Evolutionary conservation across 2,113 vertebrate species (phyloP), one percentile per base, ranked within the genome.

Genomic region (Dicaeum eximium): DNA sequence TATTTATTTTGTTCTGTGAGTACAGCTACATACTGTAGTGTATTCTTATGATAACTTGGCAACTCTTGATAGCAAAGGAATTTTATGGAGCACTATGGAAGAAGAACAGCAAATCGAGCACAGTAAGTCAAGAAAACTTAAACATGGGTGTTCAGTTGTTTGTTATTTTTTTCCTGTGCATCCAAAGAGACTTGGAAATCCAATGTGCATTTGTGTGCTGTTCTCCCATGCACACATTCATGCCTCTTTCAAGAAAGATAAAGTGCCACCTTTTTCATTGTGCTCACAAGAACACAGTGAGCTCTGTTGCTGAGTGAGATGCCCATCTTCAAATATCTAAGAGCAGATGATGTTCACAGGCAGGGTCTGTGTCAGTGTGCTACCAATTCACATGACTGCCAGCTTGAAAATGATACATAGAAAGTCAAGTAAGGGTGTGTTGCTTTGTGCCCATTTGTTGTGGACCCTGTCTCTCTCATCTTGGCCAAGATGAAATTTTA

Each of bases 91-190:
- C n/a, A 38, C 10, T 62, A 9, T 25, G 30, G 61, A 18, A 80
- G 23, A 18, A 77, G 23, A 88, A 23, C 8, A 65, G 27, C n/a
- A 25, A 79, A 60, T n/a, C 15, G 30, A 77, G 2, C 17, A 37
- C 7, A 18, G 10, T 53, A 77, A 86, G 13, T 9, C 38, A 73
- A 65, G 21, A 56, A 65, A 88, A 72, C 7, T 9, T 21, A 88
- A 60, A 70, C 9, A 4, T 7, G 2, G 15, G 8, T 3, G 6
- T 84, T 35, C 37, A 10, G 6, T 22, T 20, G 4, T 20, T 10
- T 12, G 2, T 9, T n/a, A n/a, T 38, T 40, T 37, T 48, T 10
- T 1, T 1, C 5, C 8, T 58, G 4, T 53, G 8, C 2, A 13
- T 56, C 65, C 45, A 4, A 20, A 73, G 50, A 15, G 3, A 20